These are phyloP conservation scores for Drosophila melanocephala DNA, from an alignment of 2,888 invertebrate species.

Conservation along the genomic window DNA sequence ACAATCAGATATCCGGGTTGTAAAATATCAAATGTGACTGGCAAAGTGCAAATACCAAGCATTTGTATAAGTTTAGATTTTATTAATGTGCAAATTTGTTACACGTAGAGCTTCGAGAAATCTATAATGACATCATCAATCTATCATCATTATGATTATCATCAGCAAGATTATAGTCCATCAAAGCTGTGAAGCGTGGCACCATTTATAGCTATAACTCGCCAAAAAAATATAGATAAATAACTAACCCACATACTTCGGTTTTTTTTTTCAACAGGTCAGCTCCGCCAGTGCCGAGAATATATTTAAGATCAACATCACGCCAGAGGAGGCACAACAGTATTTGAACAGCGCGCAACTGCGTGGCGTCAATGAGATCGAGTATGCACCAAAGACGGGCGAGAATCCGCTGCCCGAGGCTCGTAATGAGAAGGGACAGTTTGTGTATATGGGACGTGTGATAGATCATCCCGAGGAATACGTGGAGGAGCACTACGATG, in stretches of 20 bases:
- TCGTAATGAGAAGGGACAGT: conserved; percentile 83
- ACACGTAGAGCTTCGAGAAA: conserved; percentile 27
- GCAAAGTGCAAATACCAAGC: conserved; percentile 48
- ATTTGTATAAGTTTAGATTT: conserved; percentile 1
- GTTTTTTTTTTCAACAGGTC: conserved; percentile 51
- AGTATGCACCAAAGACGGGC: conserved; percentile 87
- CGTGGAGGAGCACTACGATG: conserved; percentile 90
- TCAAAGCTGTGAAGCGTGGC: conserved; percentile 42
- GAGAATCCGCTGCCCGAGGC: conserved; percentile 86
- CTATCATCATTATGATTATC: conserved; percentile 40
- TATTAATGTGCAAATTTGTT: conserved; percentile 40
- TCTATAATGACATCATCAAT: conserved; percentile 67
- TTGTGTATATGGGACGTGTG: conserved; percentile 86
- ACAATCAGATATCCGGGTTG: conserved; percentile 70
- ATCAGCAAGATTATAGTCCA: conserved; percentile 21
- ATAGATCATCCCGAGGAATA: conserved; percentile 89
- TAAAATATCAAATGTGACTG: conserved; percentile 72
- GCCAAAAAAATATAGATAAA: not conserved
- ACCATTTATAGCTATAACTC: conserved; percentile 6
- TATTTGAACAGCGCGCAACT: conserved; percentile 84
- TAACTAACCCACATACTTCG: conserved; percentile 20
- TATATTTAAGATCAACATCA: conserved; percentile 86
- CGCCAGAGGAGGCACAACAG: conserved; percentile 86
- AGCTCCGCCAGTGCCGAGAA: conserved; percentile 83
- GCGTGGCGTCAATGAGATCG: conserved; percentile 84